Base-by-base conservation (phyloP, 2,797 vertebrate genomes). In the Coracias cyanogaster region DNA sequence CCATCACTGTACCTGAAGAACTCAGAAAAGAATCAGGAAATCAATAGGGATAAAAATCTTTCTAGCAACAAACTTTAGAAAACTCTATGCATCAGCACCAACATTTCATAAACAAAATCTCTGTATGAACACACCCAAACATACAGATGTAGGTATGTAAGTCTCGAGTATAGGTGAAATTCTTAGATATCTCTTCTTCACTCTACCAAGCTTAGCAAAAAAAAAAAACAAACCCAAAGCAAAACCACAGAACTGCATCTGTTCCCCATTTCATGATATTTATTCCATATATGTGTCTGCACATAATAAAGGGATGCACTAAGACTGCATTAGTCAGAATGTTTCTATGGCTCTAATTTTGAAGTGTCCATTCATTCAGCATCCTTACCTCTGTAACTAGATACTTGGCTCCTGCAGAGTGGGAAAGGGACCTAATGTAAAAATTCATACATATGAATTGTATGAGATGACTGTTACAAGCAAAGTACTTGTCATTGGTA, bases 111-210 rank as follows among this genome's bases (percentile, higher is more conserved):
- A 83, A 39, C 13, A 86, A 93, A 86, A 49, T 8, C 33, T 18
- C 41, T 1, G 2, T 31, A 48, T 6, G 9, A 1, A 3, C 16
- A 26, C 45, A 85, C 20, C 45, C 0, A 31, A 10, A 46, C 4
- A 55, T 10, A 33, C 10, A 41, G 4, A 19, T 2, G 5, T 3
- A 35, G 7, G 35, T 28, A 28, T 2, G 0, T 24, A 24, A 1
- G 6, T 24, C 82, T 20, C 37, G 25, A 19, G n/a, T 41, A 49
- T 6, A 55, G n/a, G 4, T 33, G 6, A 21, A n/a, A 33, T 49
- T 60, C 54, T 88, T 54, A 46, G 20, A 58, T 15, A 82, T 12
- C 10, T 67, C 37, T 74, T 76, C 41, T 66, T 51, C 57, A 61
- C 35, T 96, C 64, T 49, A 15, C 24, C 2, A 18, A 55, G 10